Conservation (phyloP, 2,888 invertebrate genomes). For the Acholoe squamosa region DNA sequence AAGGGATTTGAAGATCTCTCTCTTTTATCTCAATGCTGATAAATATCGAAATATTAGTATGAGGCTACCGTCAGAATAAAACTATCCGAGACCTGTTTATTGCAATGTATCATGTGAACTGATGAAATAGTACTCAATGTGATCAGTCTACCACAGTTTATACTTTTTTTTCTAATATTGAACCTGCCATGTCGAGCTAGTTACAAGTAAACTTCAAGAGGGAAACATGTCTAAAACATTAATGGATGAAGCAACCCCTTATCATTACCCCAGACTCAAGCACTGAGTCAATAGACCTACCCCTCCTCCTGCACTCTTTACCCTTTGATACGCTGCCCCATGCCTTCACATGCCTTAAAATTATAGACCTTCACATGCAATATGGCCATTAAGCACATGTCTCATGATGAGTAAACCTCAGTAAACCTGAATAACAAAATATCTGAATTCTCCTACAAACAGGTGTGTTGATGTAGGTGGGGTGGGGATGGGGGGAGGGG, state of each 20-base stretch:
- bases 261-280: not conserved
- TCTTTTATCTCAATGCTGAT: not conserved
- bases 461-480: not conserved
- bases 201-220: not conserved
- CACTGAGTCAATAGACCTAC: conserved; percentile 1
- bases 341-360: not conserved
- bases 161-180: no score
- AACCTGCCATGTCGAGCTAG: no score
- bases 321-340: no score
- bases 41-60: no score
- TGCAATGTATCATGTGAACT: no score
- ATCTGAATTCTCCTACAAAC: not conserved
- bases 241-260: not conserved
- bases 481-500: not conserved
- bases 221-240: not conserved
- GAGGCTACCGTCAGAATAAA: no score
- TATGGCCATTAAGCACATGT: not conserved
- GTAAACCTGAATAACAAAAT: not conserved
- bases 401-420: not conserved
- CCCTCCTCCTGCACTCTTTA: not conserved
- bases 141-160: no score
- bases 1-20: not conserved
- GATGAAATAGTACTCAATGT: no score
- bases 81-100: no score
- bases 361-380: not conserved